These are phyloP conservation scores for Xenopus borealis DNA, from an alignment of 2,113 vertebrate species.

Conservation along the genomic window DNA sequence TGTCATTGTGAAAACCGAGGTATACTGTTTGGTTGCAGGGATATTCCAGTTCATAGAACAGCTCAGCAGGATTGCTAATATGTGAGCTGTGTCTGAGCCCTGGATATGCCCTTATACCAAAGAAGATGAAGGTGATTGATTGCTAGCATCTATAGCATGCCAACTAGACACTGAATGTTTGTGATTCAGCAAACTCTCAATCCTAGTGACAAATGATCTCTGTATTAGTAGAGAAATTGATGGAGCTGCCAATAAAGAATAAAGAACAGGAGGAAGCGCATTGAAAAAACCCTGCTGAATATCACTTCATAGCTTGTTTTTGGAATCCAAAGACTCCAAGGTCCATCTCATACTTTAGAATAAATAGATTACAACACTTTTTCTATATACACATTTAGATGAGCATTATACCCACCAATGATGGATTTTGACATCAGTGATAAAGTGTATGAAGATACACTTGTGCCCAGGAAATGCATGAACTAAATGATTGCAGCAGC, in stretches of 20 bases:
- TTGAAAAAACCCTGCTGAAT: too few relatives aligned
- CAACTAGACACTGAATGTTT: slow-evolving; percentile 8
- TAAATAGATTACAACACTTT: too few relatives aligned
- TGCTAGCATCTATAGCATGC: slow-evolving; percentile 1
- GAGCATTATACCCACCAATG: too few relatives aligned
- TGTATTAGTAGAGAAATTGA: slow-evolving; percentile 15
- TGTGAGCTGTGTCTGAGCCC: not conserved
- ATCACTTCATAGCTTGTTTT: too few relatives aligned
- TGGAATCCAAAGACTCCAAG: too few relatives aligned
- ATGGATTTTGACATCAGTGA: too few relatives aligned
- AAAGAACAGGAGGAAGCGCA: not conserved
- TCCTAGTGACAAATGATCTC: slow-evolving; percentile 14
- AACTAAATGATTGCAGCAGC: too few relatives aligned
- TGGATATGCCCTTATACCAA: not conserved
- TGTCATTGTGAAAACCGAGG: slow-evolving; percentile 27
- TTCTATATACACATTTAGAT: too few relatives aligned
- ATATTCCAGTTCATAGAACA: slow-evolving; percentile 9
- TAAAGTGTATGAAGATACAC: too few relatives aligned
- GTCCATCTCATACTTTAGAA: too few relatives aligned
- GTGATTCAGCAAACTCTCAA: slow-evolving; percentile 22
- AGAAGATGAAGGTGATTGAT: slow-evolving; percentile 23
- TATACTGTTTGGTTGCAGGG: not conserved
- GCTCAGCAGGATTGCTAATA: slow-evolving; percentile 31
- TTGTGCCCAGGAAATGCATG: too few relatives aligned
- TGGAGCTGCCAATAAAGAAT: slow-evolving; percentile 7